A percentile compares a stretch with the other conserved stretches of the same genome.
Evolutionary conservation across 23 tunicate species (phyloP).

Genomic region (Halocynthia roretzi): DNA sequence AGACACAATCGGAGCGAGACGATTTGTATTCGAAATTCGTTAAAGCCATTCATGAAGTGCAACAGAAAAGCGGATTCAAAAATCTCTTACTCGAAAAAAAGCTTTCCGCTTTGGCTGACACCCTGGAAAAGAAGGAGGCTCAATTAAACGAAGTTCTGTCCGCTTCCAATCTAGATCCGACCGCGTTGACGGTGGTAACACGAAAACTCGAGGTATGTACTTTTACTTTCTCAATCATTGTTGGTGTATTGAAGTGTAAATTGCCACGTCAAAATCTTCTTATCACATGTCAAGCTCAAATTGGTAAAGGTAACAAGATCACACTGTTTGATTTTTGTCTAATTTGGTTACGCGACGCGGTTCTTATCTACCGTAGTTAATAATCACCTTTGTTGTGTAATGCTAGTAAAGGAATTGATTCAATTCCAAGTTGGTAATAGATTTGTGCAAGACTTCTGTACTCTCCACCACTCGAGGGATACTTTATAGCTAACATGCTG

Average conservation of each 20-base stretch:
- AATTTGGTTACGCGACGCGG: too few relatives aligned
- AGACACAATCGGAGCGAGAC: slow-evolving; percentile 93
- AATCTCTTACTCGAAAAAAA: slow-evolving; percentile 92
- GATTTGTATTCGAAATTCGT: slow-evolving; percentile 86
- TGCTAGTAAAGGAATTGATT: too few relatives aligned
- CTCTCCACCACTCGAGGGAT: too few relatives aligned
- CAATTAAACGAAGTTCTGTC: slow-evolving; percentile 94
- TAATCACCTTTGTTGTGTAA: too few relatives aligned
- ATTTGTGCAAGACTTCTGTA: too few relatives aligned
- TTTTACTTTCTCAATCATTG: not conserved
- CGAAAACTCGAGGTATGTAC: slow-evolving; percentile 75
- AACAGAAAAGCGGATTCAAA: slow-evolving; percentile 94
- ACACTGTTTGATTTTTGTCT: too few relatives aligned
- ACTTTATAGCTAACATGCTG: too few relatives aligned
- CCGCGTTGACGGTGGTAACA: slow-evolving; percentile 97
- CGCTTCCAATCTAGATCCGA: slow-evolving; percentile 97
- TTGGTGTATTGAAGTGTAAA: not conserved
- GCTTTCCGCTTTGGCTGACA: slow-evolving; percentile 86
- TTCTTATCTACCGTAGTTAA: too few relatives aligned
- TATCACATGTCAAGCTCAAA: too few relatives aligned
- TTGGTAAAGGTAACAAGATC: too few relatives aligned
- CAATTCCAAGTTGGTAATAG: too few relatives aligned
- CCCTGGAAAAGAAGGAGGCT: slow-evolving; percentile 98
- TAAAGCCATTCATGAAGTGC: slow-evolving; percentile 95
- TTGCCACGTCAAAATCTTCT: too few relatives aligned